Percentiles rank a stretch among this genome's conserved stretches.
phyloP scores from a whole-genome alignment of 2,888 invertebrate species.

The Drosophila cognata region DNA sequence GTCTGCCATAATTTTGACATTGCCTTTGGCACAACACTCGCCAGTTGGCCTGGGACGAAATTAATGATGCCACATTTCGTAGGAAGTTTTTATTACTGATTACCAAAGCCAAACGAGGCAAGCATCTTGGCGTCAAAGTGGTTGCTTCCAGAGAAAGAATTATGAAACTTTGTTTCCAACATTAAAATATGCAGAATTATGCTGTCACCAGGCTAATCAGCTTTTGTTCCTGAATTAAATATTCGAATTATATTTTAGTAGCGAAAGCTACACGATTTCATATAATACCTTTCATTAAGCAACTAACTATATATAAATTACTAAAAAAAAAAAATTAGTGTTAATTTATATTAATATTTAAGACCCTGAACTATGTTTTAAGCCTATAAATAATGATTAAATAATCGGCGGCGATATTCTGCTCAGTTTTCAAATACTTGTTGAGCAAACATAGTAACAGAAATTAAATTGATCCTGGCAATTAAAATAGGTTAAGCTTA shows the following conservation, averaged over 20 bases:
- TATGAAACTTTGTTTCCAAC: conserved; percentile 28
- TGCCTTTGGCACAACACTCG: conserved; percentile 43
- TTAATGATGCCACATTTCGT: conserved; percentile 55
- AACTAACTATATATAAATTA: not conserved
- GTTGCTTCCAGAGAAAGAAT: conserved; percentile 26
- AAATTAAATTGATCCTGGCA: not conserved
- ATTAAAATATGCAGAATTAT: conserved; percentile 12
- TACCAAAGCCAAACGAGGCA: conserved; percentile 38
- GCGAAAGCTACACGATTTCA: not conserved
- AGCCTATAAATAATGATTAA: not conserved
- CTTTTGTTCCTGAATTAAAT: not conserved
- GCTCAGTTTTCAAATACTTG: not conserved
- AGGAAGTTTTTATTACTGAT: conserved; percentile 61
- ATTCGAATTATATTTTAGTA: not conserved
- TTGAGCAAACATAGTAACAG: not conserved
- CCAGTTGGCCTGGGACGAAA: conserved; percentile 34
- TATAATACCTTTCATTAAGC: not conserved
- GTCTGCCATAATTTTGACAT: conserved; percentile 60
- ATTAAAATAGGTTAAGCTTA: not conserved
- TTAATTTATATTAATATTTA: too few species aligned
- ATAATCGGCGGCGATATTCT: not conserved
- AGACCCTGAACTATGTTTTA: not conserved
- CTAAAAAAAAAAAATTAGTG: too few species aligned
- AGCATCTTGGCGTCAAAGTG: conserved; percentile 23
- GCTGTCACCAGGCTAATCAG: not conserved